Percentiles rank a stretch among this genome's conserved stretches.
These are phyloP conservation scores for Botia almorhae DNA, from an alignment of 2,797 vertebrate species.

Conservation along the genomic window DNA sequence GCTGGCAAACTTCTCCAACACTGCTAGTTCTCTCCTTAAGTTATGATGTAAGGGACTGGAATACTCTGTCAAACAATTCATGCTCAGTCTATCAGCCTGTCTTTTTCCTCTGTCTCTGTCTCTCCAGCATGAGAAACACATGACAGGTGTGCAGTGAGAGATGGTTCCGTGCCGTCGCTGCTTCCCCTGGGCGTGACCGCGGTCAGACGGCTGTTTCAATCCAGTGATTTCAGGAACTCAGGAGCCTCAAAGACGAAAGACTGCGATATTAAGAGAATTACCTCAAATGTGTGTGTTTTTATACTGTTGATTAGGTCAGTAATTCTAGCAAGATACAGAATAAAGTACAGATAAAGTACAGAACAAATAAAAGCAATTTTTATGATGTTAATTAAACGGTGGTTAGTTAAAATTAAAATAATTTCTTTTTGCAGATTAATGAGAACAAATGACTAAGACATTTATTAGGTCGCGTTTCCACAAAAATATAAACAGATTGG, in stretches of 20 bases:
- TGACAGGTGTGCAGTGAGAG: slow-evolving; percentile 42
- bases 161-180: slow-evolving; percentile 39
- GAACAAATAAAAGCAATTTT: no score
- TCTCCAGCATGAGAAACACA: slow-evolving; percentile 16
- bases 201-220: slow-evolving; percentile 35
- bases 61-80: background rate
- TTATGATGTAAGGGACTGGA: background rate
- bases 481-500: background rate
- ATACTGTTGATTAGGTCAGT: background rate
- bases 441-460: background rate
- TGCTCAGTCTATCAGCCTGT: background rate
- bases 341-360: no score
- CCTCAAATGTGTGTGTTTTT: background rate
- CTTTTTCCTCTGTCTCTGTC: slow-evolving; percentile 14
- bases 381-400: no score
- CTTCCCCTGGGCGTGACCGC: slow-evolving; percentile 39
- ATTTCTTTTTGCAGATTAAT: background rate
- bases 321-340: no score
- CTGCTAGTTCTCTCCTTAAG: background rate
- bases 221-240: slow-evolving; percentile 19
- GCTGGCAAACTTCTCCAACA: background rate
- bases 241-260: slow-evolving; percentile 5
- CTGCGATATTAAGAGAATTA: slow-evolving; percentile 7
- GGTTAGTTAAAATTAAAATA: background rate
- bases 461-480: background rate